Conservation (phyloP, 1,140 invertebrate species). For the Pogonognathellus flavescens region DNA sequence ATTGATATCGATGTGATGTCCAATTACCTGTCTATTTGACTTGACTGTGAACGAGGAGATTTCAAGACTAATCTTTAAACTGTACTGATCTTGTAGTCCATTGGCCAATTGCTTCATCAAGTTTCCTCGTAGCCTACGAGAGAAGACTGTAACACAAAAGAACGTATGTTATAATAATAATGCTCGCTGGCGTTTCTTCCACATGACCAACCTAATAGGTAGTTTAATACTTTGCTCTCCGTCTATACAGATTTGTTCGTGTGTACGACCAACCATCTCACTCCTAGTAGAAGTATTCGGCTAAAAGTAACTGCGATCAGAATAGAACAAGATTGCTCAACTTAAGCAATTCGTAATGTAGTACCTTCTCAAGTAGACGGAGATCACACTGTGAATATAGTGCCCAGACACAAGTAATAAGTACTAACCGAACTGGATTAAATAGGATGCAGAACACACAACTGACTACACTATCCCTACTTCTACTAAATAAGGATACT, state of each 20-base stretch:
- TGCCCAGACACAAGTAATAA: neutral
- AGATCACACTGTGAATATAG: too few relatives aligned
- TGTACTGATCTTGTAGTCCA: too few relatives aligned
- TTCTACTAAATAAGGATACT: too few relatives aligned
- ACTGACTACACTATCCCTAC: too few relatives aligned
- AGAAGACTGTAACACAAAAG: too few relatives aligned
- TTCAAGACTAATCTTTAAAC: too few relatives aligned
- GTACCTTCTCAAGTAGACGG: neutral
- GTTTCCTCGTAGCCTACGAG: too few relatives aligned
- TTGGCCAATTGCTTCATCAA: too few relatives aligned
- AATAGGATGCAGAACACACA: neutral
- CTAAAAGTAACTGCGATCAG: neutral
- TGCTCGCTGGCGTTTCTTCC: neutral
- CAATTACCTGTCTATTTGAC: conserved; percentile 51
- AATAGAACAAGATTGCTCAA: neutral
- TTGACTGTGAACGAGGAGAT: neutral
- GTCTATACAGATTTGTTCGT: neutral
- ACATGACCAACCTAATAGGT: neutral
- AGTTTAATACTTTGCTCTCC: neutral
- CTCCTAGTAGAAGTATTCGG: too few relatives aligned
- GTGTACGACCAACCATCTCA: neutral
- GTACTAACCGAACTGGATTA: neutral
- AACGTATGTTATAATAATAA: too few relatives aligned
- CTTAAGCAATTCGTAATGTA: neutral
- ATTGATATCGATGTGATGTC: conserved; percentile 53